These are phyloP conservation scores for Pelodytes ibericus DNA, from an alignment of 2,797 vertebrate species.

Conservation along the genomic window DNA sequence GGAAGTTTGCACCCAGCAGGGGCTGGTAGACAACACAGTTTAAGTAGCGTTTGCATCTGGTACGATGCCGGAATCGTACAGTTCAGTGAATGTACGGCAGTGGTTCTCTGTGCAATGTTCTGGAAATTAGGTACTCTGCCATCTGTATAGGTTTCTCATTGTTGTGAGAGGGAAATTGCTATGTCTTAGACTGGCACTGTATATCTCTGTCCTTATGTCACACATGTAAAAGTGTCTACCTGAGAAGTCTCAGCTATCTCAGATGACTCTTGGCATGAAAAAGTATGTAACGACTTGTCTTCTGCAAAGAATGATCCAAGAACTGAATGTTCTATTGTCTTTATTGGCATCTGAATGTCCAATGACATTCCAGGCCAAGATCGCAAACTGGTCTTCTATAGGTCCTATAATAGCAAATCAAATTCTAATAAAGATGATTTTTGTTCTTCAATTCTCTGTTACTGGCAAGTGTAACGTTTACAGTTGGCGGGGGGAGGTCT, in stretches of 20 bases:
- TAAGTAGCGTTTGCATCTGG: conserved; percentile 54
- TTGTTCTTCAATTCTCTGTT: no score
- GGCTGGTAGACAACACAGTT: conserved; percentile 43
- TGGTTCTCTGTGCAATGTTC: conserved; percentile 48
- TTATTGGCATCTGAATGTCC: no score
- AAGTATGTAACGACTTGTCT: neutral
- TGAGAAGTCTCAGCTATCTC: neutral
- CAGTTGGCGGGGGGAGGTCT: no score
- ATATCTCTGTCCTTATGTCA: neutral
- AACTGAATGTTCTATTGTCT: no score
- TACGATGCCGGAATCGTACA: conserved; percentile 51
- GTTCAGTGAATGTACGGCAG: conserved; percentile 53
- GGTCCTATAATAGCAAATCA: no score
- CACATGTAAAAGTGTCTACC: neutral
- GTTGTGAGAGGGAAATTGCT: conserved; percentile 45
- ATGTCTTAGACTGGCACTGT: conserved; percentile 30
- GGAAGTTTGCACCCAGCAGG: conserved; percentile 49
- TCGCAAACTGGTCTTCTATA: no score
- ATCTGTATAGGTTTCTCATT: conserved; percentile 49
- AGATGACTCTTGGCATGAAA: neutral
- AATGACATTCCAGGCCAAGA: no score
- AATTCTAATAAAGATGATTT: no score
- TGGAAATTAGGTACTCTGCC: conserved; percentile 51
- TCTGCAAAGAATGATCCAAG: no score
- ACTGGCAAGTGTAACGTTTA: no score